phyloP scores from a whole-genome alignment of 2,797 vertebrate species.

The Syngnathus rostellatus region DNA sequence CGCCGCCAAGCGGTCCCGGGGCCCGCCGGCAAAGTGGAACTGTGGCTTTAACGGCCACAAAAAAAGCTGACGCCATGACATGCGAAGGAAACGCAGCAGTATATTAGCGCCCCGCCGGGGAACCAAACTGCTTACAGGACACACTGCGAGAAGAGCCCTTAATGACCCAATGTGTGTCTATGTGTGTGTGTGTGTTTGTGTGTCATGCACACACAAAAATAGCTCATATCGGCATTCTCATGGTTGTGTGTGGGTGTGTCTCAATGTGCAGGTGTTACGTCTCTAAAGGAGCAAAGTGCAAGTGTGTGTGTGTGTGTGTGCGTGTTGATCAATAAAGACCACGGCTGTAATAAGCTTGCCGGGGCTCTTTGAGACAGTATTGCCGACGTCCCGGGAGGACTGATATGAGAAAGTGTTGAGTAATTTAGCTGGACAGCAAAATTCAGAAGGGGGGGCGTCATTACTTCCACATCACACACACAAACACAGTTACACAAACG shows the following conservation, averaged over 20 bases:
- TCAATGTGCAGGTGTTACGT: slow-evolving; percentile 6
- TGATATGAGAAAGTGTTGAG: slow-evolving; percentile 39
- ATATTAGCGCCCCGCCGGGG: slow-evolving; percentile 58
- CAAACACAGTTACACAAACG: background rate
- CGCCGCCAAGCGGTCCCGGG: slow-evolving; percentile 20
- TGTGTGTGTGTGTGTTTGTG: slow-evolving; percentile 28
- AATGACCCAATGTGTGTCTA: slow-evolving; percentile 47
- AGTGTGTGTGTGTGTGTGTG: slow-evolving; percentile 6
- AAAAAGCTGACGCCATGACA: slow-evolving; percentile 63
- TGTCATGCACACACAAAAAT: slow-evolving; percentile 11
- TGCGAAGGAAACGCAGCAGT: slow-evolving; percentile 27
- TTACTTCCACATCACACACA: slow-evolving; percentile 11
- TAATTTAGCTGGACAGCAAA: slow-evolving; percentile 54
- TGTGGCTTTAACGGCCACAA: slow-evolving; percentile 62
- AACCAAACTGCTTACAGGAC: slow-evolving; percentile 68
- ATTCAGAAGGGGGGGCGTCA: slow-evolving; percentile 29
- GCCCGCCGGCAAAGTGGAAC: slow-evolving; percentile 58
- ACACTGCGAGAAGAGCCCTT: slow-evolving; percentile 55
- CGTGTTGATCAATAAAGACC: slow-evolving; percentile 51
- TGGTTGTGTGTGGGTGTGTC: slow-evolving; percentile 8
- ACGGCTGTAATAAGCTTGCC: slow-evolving; percentile 53
- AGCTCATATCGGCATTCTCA: slow-evolving; percentile 40
- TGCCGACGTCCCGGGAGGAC: slow-evolving; percentile 43
- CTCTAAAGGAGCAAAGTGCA: slow-evolving; percentile 4
- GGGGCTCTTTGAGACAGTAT: slow-evolving; percentile 48